Evolutionary conservation across 1,140 invertebrate genomes (phyloP), one percentile per base, ranked within the genome.

Genomic region (Camponotus pennsylvanicus): DNA sequence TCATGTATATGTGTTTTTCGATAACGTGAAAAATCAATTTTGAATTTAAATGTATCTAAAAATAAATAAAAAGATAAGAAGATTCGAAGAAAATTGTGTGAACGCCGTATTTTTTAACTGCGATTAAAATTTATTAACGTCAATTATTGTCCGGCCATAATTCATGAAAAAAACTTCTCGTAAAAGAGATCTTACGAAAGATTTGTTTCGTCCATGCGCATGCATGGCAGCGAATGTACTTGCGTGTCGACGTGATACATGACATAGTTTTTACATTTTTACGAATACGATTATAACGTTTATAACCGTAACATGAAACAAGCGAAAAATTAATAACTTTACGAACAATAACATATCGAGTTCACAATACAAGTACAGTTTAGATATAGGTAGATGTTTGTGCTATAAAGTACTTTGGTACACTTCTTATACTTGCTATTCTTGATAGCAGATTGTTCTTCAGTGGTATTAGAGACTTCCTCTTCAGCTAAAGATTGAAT

Each of bases 101-200:
- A 40, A 15, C 11, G 13, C 5, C 7, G n/a, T 13, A 13, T 18
- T 61, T 57, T 34, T 40, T 9, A 67, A 67, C 49, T 15, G 49
- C 52, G 34, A 84, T 87, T 13, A n/a, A 84, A 70, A 21, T 57
- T 59, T 27, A 77, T 88, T 82, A 84, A 78, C 69, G 75, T 67
- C 11, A 85, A 59, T 85, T 59, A 66, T 69, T 45, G 9, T 55
- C n/a, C 67, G 67, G 40, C 61, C 42, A 66, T 88, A 55, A 85
- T 69, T 85, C 78, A 88, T 40, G n/a, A 32, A 59, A n/a, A 49
- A 49, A 49, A 18, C 40, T 66, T 52, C 32, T 52, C 32, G 21
- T 45, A 57, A 37, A 49, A 49, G 34, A 1, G n/a, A 57, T 64
- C 4, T 34, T 18, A 15, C 32, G 18, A 2, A 34, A 66, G 18